Evolutionary conservation across 1,140 invertebrate species (phyloP).

Genomic region (Psix sp.): DNA sequence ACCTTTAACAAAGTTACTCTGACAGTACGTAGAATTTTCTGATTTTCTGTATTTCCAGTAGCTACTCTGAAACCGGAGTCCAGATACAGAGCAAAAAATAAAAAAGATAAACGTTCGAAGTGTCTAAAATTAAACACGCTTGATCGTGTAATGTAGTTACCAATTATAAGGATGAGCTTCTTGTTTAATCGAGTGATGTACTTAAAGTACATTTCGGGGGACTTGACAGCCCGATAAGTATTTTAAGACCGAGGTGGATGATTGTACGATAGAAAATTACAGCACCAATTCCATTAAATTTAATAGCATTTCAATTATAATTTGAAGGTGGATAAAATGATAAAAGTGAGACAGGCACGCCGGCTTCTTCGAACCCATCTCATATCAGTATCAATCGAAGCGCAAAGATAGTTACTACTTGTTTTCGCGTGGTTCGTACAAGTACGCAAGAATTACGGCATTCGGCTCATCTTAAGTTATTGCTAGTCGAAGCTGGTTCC

Average conservation of each 20-base stretch:
- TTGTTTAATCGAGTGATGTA: constrained; percentile 20
- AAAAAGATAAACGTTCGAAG: no score
- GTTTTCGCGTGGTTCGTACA: constrained; percentile 7
- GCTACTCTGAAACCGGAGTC: no score
- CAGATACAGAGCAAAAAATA: no score
- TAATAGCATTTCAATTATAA: constrained; percentile 41
- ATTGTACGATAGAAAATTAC: not conserved
- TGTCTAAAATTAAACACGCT: no score
- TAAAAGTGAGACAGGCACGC: constrained; percentile 13
- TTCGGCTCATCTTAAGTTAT: constrained; percentile 34
- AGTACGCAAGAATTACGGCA: constrained; percentile 18
- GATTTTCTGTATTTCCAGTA: no score
- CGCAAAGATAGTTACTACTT: constrained; percentile 22
- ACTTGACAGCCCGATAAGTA: constrained; percentile 14
- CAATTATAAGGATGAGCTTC: constrained; percentile 16
- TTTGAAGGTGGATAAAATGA: constrained; percentile 22
- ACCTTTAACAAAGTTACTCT: no score
- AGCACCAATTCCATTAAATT: constrained; percentile 34
- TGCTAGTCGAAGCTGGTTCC: constrained; percentile 4
- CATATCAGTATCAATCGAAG: constrained; percentile 40
- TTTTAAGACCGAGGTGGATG: constrained; percentile 2
- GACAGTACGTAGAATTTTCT: no score
- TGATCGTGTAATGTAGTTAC: no score
- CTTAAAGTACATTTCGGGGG: not conserved
- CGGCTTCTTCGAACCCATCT: constrained; percentile 8